Evolutionary conservation across 2,113 vertebrate genomes (phyloP).

Genomic region (Amblyopsis rosae): DNA sequence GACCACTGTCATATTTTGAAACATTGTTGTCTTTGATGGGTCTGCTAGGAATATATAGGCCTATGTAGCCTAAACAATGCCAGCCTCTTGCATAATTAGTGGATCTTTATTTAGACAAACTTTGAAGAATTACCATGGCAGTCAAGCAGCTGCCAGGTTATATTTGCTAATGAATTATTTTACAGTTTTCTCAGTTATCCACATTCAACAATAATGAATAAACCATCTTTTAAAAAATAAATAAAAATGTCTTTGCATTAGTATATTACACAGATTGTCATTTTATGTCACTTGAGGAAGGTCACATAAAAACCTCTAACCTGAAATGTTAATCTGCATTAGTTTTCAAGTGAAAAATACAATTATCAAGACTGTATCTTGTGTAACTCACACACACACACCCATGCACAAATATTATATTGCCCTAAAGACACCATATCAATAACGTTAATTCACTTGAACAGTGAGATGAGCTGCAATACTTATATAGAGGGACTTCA

Average conservation of each 20-base stretch:
- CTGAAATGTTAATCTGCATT: constrained; percentile 25
- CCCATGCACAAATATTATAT: constrained; percentile 4
- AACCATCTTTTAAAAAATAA: not conserved
- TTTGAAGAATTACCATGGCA: too few species aligned
- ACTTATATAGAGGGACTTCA: constrained; percentile 62
- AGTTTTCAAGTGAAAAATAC: constrained; percentile 33
- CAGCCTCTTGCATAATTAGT: too few species aligned
- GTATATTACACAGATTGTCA: not conserved
- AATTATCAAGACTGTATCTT: constrained; percentile 26
- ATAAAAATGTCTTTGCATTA: not conserved
- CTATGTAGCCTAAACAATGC: too few species aligned
- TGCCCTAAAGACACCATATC: constrained; percentile 46
- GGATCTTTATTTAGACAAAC: too few species aligned
- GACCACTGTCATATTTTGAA: too few species aligned
- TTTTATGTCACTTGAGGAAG: not conserved
- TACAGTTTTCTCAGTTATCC: too few species aligned
- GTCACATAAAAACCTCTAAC: constrained; percentile 9
- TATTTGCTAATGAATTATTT: too few species aligned
- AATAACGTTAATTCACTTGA: constrained; percentile 58
- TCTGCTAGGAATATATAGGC: too few species aligned
- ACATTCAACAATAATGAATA: too few species aligned
- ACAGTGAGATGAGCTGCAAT: constrained; percentile 35
- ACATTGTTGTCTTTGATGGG: not conserved
- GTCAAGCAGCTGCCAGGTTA: too few species aligned
- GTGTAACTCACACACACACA: constrained; percentile 15